phyloP scores from a whole-genome alignment of 2,888 invertebrate species.

The Nebria brevicollis region DNA sequence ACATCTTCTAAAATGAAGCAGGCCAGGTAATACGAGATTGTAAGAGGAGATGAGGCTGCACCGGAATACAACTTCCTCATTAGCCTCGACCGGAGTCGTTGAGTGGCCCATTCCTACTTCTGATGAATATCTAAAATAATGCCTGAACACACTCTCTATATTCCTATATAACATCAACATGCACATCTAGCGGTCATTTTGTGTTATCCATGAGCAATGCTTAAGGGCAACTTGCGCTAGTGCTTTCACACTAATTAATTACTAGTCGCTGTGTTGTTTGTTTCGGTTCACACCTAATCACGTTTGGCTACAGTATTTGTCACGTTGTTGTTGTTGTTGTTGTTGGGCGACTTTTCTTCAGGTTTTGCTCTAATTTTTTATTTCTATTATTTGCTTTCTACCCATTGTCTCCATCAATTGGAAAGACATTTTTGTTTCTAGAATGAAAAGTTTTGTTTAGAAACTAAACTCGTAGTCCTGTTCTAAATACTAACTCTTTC shows the following conservation, averaged over 20 bases:
- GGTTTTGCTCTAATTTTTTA: not conserved
- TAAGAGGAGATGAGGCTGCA: slow-evolving; percentile 34
- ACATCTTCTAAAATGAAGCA: not conserved
- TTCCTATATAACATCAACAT: not conserved
- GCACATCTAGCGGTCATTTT: not conserved
- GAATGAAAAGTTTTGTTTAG: not conserved
- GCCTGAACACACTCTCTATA: slow-evolving; percentile 13
- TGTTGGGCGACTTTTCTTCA: not conserved
- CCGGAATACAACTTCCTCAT: slow-evolving; percentile 56
- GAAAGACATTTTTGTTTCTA: not conserved
- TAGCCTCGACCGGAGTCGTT: slow-evolving; percentile 49
- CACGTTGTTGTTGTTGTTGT: not conserved
- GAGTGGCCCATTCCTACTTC: slow-evolving; percentile 20
- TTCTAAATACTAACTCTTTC: not conserved
- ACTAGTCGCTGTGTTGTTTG: slow-evolving; percentile 8
- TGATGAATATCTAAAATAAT: slow-evolving; percentile 43
- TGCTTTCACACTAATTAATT: slow-evolving; percentile 18
- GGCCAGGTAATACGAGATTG: not conserved
- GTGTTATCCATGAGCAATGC: not conserved
- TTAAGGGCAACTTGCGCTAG: not conserved
- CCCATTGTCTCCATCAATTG: not conserved
- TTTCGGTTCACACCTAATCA: slow-evolving; percentile 6
- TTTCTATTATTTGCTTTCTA: not conserved
- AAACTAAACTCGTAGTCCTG: not conserved
- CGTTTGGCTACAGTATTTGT: slow-evolving; percentile 9